phyloP scores from a whole-genome alignment of 2,797 vertebrate species.

The Pipistrellus nathusii region DNA sequence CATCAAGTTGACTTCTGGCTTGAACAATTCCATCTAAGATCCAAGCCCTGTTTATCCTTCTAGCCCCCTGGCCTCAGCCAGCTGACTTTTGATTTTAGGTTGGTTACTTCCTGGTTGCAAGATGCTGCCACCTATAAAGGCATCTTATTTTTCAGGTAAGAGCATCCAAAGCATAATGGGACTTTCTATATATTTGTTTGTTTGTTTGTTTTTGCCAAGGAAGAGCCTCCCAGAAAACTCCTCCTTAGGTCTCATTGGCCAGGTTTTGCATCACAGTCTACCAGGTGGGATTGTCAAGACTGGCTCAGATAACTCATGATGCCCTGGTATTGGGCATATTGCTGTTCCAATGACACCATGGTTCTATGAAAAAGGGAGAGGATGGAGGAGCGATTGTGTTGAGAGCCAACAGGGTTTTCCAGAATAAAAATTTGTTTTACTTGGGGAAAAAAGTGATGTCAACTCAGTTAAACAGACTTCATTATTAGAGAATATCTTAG shows the following conservation, averaged over 20 bases:
- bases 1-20: neutral
- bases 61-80: neutral
- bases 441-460: neutral
- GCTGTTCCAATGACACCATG: neutral
- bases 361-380: neutral
- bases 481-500: neutral
- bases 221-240: neutral
- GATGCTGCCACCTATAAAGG: neutral
- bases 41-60: neutral
- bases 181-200: neutral
- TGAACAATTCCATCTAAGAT: neutral
- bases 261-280: neutral
- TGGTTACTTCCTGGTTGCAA: neutral
- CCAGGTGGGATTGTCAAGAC: neutral
- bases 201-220: neutral
- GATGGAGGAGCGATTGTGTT: neutral
- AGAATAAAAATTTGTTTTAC: neutral
- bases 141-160: constrained; percentile 2
- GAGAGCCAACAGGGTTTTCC: neutral
- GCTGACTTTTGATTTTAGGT: neutral
- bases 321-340: neutral
- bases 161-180: neutral
- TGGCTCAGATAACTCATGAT: neutral
- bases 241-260: neutral
- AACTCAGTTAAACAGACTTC: neutral